Evolutionary conservation across 2,113 vertebrate genomes (phyloP).

Genomic region (Cynoglossus semilaevis): DNA sequence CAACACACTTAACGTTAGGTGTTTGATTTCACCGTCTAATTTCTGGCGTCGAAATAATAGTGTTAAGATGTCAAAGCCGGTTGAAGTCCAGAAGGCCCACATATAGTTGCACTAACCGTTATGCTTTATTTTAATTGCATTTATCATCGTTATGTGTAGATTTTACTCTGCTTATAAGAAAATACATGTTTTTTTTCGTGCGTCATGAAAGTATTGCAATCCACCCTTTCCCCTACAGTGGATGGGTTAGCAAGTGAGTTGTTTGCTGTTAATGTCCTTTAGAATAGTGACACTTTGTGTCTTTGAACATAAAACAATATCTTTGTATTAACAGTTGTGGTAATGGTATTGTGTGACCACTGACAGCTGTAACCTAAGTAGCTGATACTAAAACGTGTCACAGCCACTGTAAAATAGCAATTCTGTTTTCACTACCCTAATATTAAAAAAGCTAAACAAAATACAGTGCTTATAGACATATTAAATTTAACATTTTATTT

Average conservation of each 20-base stretch:
- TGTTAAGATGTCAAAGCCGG: conserved; percentile 25
- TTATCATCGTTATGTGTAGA: not conserved
- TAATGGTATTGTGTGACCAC: not conserved
- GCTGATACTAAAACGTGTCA: conserved; percentile 7
- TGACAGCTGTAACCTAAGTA: conserved; percentile 1
- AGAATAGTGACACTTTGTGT: conserved; percentile 17
- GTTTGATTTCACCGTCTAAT: conserved; percentile 17
- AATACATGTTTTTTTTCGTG: conserved; percentile 19
- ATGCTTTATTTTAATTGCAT: not conserved
- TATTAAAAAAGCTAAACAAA: not conserved
- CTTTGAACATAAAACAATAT: not conserved
- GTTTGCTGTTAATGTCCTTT: conserved; percentile 1
- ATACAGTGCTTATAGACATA: too few species aligned
- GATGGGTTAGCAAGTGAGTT: conserved; percentile 6
- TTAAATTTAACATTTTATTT: too few species aligned
- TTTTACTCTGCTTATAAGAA: not conserved
- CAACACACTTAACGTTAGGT: not conserved
- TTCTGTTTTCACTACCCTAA: conserved; percentile 21
- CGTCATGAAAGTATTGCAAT: conserved; percentile 10
- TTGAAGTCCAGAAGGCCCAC: conserved; percentile 37
- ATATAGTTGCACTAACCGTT: conserved; percentile 8
- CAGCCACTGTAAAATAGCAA: conserved; percentile 29
- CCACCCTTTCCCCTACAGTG: conserved; percentile 3
- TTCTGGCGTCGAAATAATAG: conserved; percentile 30
- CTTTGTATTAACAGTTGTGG: not conserved